Evolutionary conservation across 2,113 vertebrate species (phyloP).

Genomic region (Ailurus styani): DNA sequence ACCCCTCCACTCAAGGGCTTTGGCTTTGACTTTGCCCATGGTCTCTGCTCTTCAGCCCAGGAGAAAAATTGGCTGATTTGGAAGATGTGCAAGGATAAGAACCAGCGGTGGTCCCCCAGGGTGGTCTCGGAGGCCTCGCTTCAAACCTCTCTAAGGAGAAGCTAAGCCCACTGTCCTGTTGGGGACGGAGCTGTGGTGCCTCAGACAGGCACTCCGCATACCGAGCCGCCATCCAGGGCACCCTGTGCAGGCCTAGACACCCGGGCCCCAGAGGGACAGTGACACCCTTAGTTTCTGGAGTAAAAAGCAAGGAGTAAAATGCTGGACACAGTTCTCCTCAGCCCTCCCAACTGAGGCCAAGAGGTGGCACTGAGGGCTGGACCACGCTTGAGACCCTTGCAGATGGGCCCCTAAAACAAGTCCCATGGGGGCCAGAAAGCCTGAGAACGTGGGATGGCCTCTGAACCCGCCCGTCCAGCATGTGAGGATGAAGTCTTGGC

Average conservation of each 20-base stretch:
- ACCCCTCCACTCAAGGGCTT: too few relatives aligned
- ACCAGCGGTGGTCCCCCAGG: not conserved
- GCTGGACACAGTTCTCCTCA: fast-evolving
- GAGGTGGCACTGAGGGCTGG: not conserved
- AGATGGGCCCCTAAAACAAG: not conserved
- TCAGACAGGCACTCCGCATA: fast-evolving
- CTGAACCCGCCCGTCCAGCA: not conserved
- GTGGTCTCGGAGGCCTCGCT: too few relatives aligned
- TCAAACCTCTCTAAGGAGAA: not conserved
- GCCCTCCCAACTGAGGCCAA: too few relatives aligned
- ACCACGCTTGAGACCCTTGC: fast-evolving
- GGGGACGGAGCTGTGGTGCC: not conserved
- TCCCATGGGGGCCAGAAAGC: not conserved
- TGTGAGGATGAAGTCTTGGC: not conserved
- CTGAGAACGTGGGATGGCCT: not conserved
- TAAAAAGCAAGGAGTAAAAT: not conserved
- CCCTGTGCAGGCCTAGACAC: too few relatives aligned
- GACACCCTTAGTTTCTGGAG: too few relatives aligned
- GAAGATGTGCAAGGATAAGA: not conserved
- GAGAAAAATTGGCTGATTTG: not conserved
- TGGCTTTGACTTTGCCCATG: too few relatives aligned
- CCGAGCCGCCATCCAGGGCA: not conserved
- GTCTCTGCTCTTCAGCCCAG: not conserved
- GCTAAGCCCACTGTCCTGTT: too few relatives aligned
- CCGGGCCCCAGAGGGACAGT: not conserved